These are phyloP conservation scores for Embidobia sp. DNA, from an alignment of 2,888 invertebrate genomes.

Conservation along the genomic window DNA sequence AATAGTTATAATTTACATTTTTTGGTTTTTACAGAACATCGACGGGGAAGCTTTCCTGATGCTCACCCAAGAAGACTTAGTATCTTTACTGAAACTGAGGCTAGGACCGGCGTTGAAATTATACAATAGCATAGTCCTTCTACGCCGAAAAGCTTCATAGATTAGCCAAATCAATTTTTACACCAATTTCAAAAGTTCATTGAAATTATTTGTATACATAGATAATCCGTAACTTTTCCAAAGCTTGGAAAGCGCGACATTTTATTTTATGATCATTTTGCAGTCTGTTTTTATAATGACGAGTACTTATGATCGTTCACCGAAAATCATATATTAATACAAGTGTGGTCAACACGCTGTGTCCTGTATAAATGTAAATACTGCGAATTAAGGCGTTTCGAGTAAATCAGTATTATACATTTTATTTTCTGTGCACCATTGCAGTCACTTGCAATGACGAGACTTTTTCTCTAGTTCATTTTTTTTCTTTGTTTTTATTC, in stretches of 20 bases:
- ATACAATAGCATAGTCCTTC: slow-evolving; percentile 86
- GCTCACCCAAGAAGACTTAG: slow-evolving; percentile 91
- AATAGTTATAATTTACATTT: too few species aligned
- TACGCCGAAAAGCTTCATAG: slow-evolving; percentile 82
- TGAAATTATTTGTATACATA: slow-evolving; percentile 10
- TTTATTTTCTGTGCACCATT: slow-evolving; percentile 14
- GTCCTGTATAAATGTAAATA: slow-evolving; percentile 58
- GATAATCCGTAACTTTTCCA: neutral
- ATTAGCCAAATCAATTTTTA: slow-evolving; percentile 27
- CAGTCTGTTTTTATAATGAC: slow-evolving; percentile 43
- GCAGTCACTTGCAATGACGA: slow-evolving; percentile 15
- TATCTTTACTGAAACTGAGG: slow-evolving; percentile 88
- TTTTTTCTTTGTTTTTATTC: too few species aligned
- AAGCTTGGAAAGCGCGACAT: slow-evolving; percentile 10
- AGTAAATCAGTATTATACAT: slow-evolving; percentile 51
- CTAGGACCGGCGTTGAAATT: slow-evolving; percentile 93
- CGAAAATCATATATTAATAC: slow-evolving; percentile 49
- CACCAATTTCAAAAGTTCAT: slow-evolving; percentile 3
- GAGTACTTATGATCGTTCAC: slow-evolving; percentile 58
- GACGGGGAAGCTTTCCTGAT: slow-evolving; percentile 92
- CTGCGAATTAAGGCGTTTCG: slow-evolving; percentile 16
- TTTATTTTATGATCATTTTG: slow-evolving; percentile 32
- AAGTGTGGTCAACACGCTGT: slow-evolving; percentile 16
- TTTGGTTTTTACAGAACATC: slow-evolving; percentile 83
- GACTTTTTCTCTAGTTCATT: too few species aligned